Base-by-base conservation (phyloP, 2,888 invertebrate genomes). In the Agrotis ipsilon region DNA sequence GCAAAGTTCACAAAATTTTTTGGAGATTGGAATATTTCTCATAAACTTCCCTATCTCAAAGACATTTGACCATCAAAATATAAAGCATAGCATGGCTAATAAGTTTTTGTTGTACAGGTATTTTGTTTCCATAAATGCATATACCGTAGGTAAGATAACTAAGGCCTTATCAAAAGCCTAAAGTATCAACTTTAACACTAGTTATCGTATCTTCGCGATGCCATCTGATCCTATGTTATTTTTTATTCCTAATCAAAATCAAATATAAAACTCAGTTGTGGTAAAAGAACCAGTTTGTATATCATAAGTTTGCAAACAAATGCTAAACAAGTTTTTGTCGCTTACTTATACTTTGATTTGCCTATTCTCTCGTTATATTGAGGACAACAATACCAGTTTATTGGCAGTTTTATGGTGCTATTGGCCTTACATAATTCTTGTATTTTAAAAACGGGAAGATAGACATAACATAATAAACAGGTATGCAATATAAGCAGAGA, bases 261-360 rank as follows among this genome's bases (percentile, higher is more conserved):
- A 13, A 18, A 19, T 24, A 9, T 43, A 4, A 32, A 18, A 54
- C 32, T 55, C 11, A 64, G 43, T 74, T 58, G 32, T 65, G 14
- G 46, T 63, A 19, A 19, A 4, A 27, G 16, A 52, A 75, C 67
- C 51, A 48, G 58, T 75, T 75, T 43, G 48, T 18, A 3, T n/a
- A 54, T 43, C 3, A 55, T 27, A 54, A 45, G 72, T 55, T 55
- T 45, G 55, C 14, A 49, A 74, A 65, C n/a, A 27, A 27, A 49
- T 54, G 46, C 16, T 16, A 19, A 62, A 18, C 16, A 66, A 7
- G 18, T 74, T 49, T 74, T 64, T 65, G 19, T 27, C 13, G 16
- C 5, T 54, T n/a, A 64, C 2, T 14, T 13, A 70, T 51, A 24
- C 3, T 11, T 61, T 46, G 18, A 19, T 32, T 21, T 45, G 32